Conservation (phyloP, 2,888 invertebrate species). For the Trichopria drosophilae region DNA sequence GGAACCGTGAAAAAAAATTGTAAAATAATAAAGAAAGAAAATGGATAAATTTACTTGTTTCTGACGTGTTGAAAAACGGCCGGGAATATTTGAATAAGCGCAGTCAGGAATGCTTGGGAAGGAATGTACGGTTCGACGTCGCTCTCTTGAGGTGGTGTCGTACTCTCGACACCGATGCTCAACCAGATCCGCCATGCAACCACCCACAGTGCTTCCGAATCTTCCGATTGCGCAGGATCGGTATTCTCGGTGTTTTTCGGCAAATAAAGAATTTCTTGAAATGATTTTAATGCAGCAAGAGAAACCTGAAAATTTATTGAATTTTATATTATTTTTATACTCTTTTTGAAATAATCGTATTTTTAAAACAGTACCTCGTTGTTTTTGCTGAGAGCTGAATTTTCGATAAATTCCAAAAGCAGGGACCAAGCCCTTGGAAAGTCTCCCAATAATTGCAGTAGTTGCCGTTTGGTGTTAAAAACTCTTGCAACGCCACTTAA, state of each 20-base stretch:
- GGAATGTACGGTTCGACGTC: constrained; percentile 76
- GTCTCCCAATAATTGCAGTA: constrained; percentile 83
- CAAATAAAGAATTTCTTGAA: constrained; percentile 88
- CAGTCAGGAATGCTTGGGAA: constrained; percentile 90
- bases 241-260: constrained; percentile 63
- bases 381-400: constrained; percentile 87
- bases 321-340: background rate
- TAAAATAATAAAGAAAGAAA: constrained; percentile 45
- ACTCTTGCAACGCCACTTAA: constrained; percentile 89
- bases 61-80: constrained; percentile 89
- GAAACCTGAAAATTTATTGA: constrained; percentile 66
- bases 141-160: constrained; percentile 64
- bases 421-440: constrained; percentile 93
- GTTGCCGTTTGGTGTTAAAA: constrained; percentile 87
- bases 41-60: constrained; percentile 63
- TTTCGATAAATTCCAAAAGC: constrained; percentile 90
- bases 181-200: constrained; percentile 87
- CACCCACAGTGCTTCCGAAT: constrained; percentile 70
- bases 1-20: background rate
- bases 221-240: constrained; percentile 54
- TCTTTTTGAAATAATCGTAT: background rate
- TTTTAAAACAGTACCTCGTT: constrained; percentile 71
- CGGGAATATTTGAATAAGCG: constrained; percentile 93
- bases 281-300: constrained; percentile 91
- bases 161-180: constrained; percentile 80